Conservation (phyloP, 2,797 vertebrate genomes). For the Mycteria americana region DNA sequence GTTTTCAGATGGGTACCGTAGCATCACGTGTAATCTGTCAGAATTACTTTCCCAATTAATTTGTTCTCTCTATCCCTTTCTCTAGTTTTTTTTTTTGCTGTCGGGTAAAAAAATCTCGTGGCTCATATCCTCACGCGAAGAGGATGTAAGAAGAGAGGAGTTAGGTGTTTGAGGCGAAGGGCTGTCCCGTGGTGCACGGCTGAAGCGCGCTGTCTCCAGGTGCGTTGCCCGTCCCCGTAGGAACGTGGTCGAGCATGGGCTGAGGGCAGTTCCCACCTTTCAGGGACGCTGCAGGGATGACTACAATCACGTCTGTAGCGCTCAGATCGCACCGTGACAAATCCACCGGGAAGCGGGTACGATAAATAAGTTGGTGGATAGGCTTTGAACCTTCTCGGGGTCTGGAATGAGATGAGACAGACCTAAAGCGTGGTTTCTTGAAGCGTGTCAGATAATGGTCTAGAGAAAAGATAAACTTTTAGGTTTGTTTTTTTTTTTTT, state of each 20-base stretch:
- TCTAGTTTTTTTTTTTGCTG: neutral
- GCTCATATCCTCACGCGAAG: neutral
- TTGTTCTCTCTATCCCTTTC: neutral
- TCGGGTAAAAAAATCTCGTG: neutral
- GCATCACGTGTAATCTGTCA: no score
- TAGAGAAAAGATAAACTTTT: neutral
- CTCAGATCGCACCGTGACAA: neutral
- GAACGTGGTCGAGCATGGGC: fast-evolving
- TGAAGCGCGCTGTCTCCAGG: no score
- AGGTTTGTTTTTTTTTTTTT: fast-evolving
- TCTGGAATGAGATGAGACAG: neutral
- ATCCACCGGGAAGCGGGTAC: fast-evolving
- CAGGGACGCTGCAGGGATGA: neutral
- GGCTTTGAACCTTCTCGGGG: neutral
- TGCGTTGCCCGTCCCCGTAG: fast-evolving
- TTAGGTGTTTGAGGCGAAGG: neutral
- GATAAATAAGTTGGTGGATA: neutral
- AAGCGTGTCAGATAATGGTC: no score
- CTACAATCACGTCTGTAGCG: no score
- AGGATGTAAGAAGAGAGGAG: neutral
- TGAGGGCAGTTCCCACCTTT: neutral
- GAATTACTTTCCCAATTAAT: neutral
- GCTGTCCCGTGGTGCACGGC: fast-evolving
- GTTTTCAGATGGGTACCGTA: neutral
- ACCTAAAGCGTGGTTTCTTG: neutral